Conservation (phyloP, 2,113 vertebrate genomes). For the Lepidothrix coronata region DNA sequence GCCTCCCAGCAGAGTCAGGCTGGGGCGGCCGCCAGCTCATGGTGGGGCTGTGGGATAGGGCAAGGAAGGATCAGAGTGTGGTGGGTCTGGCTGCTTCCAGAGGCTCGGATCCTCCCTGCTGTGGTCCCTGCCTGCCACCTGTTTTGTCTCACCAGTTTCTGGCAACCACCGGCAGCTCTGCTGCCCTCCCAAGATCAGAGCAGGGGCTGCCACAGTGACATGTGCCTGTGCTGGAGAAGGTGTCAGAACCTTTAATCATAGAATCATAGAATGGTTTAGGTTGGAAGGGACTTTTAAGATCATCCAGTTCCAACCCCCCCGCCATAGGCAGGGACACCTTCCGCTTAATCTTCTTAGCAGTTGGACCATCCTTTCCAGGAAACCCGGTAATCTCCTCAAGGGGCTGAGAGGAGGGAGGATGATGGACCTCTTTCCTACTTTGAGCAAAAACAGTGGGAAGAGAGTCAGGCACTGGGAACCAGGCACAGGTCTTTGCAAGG, state of each 20-base stretch:
- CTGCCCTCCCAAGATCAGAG: neutral
- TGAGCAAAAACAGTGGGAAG: neutral
- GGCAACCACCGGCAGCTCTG: fast-evolving
- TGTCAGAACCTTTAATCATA: neutral
- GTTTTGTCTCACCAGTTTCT: neutral
- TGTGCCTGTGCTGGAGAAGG: neutral
- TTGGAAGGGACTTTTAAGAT: neutral
- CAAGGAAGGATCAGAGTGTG: neutral
- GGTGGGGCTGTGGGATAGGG: neutral
- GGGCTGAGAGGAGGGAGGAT: neutral
- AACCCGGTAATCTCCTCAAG: neutral
- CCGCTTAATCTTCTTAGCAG: neutral
- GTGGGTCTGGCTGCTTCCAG: neutral
- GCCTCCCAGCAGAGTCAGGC: neutral
- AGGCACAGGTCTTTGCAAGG: neutral
- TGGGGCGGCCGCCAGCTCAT: neutral
- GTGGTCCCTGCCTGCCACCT: neutral
- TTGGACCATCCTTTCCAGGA: neutral
- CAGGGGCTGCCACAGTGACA: neutral
- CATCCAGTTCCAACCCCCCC: neutral
- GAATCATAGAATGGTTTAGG: neutral
- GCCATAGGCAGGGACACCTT: neutral
- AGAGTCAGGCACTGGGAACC: neutral
- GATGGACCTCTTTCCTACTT: neutral
- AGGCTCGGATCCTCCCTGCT: neutral